Evolutionary conservation across 2,797 vertebrate genomes (phyloP).

Genomic region (Uromys caudimaculatus): DNA sequence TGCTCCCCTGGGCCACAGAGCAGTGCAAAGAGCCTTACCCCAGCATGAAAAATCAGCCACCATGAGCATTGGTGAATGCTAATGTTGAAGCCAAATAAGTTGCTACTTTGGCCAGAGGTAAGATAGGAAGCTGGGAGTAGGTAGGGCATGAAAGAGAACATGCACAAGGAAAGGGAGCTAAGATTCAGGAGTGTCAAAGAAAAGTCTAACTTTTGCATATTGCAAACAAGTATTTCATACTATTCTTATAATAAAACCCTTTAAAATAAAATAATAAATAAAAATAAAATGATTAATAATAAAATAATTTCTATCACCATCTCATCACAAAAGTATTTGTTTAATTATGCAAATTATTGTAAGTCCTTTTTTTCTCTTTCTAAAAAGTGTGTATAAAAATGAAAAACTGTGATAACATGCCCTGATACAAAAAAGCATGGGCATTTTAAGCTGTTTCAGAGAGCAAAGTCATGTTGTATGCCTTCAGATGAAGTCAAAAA

Average conservation of each 20-base stretch:
- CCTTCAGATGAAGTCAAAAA: not conserved
- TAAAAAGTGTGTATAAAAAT: slow-evolving; percentile 17
- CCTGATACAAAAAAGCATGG: not conserved
- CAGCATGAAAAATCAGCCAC: not conserved
- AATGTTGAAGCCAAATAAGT: not conserved
- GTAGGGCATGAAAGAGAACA: not conserved
- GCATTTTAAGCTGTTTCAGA: not conserved
- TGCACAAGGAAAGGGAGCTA: not conserved
- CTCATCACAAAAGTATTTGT: not conserved
- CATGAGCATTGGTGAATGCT: not conserved
- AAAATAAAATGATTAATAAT: not conserved
- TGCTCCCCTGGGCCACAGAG: not conserved
- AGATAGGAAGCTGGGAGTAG: not conserved
- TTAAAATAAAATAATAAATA: not conserved
- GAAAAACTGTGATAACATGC: not conserved
- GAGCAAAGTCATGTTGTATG: not conserved
- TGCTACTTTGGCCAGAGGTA: not conserved
- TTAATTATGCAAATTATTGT: not conserved
- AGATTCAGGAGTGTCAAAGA: not conserved
- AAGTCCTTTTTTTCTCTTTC: not conserved
- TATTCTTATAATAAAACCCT: not conserved
- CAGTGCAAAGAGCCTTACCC: not conserved
- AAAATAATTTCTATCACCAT: not conserved
- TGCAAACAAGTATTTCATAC: not conserved
- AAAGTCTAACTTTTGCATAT: not conserved